Percentiles rank a stretch among this genome's conserved stretches.
phyloP scores from a whole-genome alignment of 1,140 invertebrate species.

The Psilanteris sp. region DNA sequence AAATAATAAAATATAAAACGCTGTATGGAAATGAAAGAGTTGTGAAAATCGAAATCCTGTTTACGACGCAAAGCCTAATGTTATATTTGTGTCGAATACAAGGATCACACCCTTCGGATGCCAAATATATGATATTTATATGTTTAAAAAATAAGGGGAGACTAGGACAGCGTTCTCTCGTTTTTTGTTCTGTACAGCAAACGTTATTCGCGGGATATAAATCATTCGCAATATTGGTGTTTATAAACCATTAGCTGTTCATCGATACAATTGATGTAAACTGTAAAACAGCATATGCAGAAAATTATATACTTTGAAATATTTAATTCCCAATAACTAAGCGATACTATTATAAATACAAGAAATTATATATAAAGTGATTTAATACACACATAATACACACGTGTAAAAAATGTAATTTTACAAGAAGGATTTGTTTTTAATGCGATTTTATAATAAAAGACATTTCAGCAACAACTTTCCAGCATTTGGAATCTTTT shows the following conservation, averaged over 20 bases:
- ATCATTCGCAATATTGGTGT: background rate
- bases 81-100: slow-evolving; percentile 71
- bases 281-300: no score
- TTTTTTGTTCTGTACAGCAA: slow-evolving; percentile 9
- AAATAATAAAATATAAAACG: no score
- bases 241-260: no score
- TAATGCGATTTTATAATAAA: slow-evolving; percentile 60
- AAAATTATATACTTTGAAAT: slow-evolving; percentile 16
- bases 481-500: slow-evolving; percentile 21
- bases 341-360: slow-evolving; percentile 46
- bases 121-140: slow-evolving; percentile 44
- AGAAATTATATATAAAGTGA: slow-evolving; percentile 35
- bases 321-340: slow-evolving; percentile 30
- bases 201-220: background rate
- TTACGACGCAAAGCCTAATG: slow-evolving; percentile 73
- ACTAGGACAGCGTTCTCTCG: slow-evolving; percentile 38
- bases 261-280: background rate
- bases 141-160: slow-evolving; percentile 34
- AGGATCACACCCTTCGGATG: slow-evolving; percentile 24
- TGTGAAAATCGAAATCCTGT: slow-evolving; percentile 62
- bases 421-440: slow-evolving; percentile 55
- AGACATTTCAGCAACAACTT: slow-evolving; percentile 44
- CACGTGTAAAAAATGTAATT: slow-evolving; percentile 57
- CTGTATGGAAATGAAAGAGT: slow-evolving; percentile 6
- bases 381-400: slow-evolving; percentile 46